phyloP scores from a whole-genome alignment of 2,113 vertebrate species.

The Myodes glareolus region DNA sequence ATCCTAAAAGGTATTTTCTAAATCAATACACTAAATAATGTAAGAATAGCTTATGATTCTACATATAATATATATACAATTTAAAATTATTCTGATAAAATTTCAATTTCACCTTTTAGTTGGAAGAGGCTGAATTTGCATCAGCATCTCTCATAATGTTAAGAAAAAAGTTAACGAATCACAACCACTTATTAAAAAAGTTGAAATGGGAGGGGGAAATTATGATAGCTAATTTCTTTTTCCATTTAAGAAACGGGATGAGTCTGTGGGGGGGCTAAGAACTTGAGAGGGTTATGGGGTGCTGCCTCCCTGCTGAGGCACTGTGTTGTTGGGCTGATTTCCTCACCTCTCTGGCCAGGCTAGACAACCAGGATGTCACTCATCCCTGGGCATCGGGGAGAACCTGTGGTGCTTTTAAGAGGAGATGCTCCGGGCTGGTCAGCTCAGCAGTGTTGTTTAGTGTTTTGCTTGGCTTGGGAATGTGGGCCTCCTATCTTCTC shows the following conservation, averaged over 20 bases:
- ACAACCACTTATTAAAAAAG: not conserved
- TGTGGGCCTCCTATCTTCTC: not conserved
- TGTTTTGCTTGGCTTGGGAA: not conserved
- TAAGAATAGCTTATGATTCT: not conserved
- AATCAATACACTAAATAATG: not conserved
- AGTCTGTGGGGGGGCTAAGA: not conserved
- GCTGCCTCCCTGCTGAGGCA: not conserved
- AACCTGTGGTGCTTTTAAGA: not conserved
- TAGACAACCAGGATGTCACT: not conserved
- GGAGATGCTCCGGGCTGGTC: not conserved
- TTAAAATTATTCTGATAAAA: slow-evolving; percentile 25
- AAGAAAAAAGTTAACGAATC: not conserved
- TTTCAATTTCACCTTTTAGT: not conserved
- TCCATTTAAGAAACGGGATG: not conserved
- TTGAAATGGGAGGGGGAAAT: not conserved
- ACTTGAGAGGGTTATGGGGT: not conserved
- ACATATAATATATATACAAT: not conserved
- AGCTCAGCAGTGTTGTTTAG: not conserved
- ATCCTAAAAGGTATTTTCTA: not conserved
- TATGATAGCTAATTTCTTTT: not conserved
- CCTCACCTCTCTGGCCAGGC: not conserved
- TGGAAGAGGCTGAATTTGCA: not conserved
- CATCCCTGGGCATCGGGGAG: not conserved
- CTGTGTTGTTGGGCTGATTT: not conserved
- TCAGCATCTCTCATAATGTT: not conserved